phyloP scores from a whole-genome alignment of 2,888 invertebrate genomes.

The Acronicta alni region DNA sequence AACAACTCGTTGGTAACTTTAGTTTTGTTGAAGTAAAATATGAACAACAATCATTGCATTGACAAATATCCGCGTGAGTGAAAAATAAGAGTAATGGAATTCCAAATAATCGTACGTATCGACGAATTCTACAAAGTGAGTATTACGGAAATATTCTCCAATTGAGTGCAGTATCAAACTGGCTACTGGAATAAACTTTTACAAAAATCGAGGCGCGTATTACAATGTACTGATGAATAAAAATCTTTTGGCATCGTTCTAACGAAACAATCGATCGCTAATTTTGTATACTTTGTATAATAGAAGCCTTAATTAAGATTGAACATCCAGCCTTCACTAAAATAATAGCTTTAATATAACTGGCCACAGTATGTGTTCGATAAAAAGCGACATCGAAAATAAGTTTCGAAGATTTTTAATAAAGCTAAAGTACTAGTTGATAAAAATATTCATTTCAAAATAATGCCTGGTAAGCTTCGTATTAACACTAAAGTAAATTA shows the following conservation, averaged over 20 bases:
- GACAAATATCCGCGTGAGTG: slow-evolving; percentile 55
- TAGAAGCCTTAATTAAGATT: slow-evolving; percentile 68
- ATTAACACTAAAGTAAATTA: slow-evolving; percentile 80
- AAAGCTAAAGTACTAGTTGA: slow-evolving; percentile 63
- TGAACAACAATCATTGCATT: slow-evolving; percentile 70
- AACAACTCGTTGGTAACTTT: slow-evolving; percentile 88
- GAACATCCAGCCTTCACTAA: slow-evolving; percentile 78
- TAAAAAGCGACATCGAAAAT: slow-evolving; percentile 71
- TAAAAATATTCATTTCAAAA: slow-evolving; percentile 67
- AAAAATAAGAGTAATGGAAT: slow-evolving; percentile 47
- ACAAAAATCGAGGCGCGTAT: slow-evolving; percentile 37
- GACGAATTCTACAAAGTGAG: slow-evolving; percentile 70
- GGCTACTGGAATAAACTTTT: slow-evolving; percentile 48
- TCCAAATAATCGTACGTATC: slow-evolving; percentile 52
- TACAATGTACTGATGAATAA: slow-evolving; percentile 42
- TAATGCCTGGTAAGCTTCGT: slow-evolving; percentile 69
- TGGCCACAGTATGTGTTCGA: slow-evolving; percentile 85
- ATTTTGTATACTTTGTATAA: slow-evolving; percentile 58
- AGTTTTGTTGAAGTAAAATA: slow-evolving; percentile 73
- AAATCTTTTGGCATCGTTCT: slow-evolving; percentile 54
- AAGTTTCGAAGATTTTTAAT: slow-evolving; percentile 69
- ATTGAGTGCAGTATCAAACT: slow-evolving; percentile 39
- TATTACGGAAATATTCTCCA: slow-evolving; percentile 65
- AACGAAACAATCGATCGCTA: slow-evolving; percentile 46
- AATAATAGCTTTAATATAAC: slow-evolving; percentile 84